Evolutionary conservation across 1,140 invertebrate species (phyloP).

Genomic region (Drosophila takahashii): DNA sequence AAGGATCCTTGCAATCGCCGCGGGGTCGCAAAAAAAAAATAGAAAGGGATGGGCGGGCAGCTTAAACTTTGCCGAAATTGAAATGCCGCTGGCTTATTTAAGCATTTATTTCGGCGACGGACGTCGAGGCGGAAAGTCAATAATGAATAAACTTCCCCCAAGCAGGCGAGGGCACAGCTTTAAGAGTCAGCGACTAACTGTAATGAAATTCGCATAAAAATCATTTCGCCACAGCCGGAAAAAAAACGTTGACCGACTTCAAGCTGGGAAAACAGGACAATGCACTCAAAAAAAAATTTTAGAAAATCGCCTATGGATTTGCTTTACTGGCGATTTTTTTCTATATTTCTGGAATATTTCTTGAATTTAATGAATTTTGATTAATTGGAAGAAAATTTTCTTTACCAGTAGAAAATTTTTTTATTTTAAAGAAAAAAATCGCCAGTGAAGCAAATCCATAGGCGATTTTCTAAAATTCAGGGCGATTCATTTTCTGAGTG

Average conservation of each 20-base stretch:
- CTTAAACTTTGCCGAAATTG: constrained; percentile 69
- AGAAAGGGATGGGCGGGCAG: constrained; percentile 21
- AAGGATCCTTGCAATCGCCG: constrained; percentile 15
- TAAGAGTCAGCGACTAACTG: constrained; percentile 65
- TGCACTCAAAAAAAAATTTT: too few relatives aligned
- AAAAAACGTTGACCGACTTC: constrained; percentile 64
- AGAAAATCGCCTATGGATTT: too few relatives aligned
- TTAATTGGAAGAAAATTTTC: too few relatives aligned
- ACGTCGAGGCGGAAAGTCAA: constrained; percentile 66
- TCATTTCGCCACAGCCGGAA: constrained; percentile 59
- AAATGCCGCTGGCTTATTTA: constrained; percentile 77
- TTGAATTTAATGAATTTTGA: too few relatives aligned
- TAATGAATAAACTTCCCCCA: constrained; percentile 65
- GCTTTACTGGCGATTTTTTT: too few relatives aligned
- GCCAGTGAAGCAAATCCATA: too few relatives aligned
- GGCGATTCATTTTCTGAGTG: too few relatives aligned
- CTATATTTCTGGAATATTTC: too few relatives aligned
- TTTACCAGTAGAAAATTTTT: too few relatives aligned
- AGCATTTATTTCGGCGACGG: constrained; percentile 63
- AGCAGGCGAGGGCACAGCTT: constrained; percentile 37
- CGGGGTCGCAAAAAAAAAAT: constrained; percentile 1
- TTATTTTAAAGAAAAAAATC: too few relatives aligned
- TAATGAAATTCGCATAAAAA: constrained; percentile 83
- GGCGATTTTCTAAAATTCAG: too few relatives aligned
- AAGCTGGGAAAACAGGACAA: constrained; percentile 38